phyloP scores from a whole-genome alignment of 2,888 invertebrate species.

The Ligdia adustata region DNA sequence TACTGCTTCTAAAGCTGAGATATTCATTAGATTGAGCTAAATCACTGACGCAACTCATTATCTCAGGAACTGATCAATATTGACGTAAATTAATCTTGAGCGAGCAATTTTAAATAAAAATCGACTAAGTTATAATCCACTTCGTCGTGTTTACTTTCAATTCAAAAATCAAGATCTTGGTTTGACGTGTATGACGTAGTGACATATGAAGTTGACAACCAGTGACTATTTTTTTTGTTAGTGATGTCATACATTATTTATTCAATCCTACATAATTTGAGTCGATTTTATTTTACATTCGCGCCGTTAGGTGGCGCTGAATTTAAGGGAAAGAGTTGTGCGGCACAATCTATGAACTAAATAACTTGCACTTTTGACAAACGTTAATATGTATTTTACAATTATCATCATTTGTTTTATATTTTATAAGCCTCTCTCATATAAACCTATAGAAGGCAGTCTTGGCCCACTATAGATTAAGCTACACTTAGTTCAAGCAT shows the following conservation, averaged over 20 bases:
- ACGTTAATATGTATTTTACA: too few relatives aligned
- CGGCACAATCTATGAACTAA: too few relatives aligned
- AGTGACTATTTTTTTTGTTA: too few relatives aligned
- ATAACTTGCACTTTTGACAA: too few relatives aligned
- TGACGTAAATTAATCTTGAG: not conserved
- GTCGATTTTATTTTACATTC: not conserved
- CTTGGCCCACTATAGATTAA: too few relatives aligned
- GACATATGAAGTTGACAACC: not conserved
- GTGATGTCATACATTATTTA: not conserved
- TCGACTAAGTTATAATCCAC: slow-evolving; percentile 1
- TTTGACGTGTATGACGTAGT: not conserved
- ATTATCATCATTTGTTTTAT: too few relatives aligned
- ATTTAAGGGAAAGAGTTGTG: too few relatives aligned
- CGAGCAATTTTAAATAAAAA: not conserved
- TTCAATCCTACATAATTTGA: not conserved
- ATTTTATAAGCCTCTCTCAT: too few relatives aligned
- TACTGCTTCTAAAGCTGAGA: slow-evolving; percentile 90
- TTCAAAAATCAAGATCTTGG: slow-evolving; percentile 1
- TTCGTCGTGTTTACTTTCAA: slow-evolving; percentile 12
- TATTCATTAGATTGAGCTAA: slow-evolving; percentile 91
- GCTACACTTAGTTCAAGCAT: too few relatives aligned
- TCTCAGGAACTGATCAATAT: not conserved
- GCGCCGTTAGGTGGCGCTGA: slow-evolving; percentile 19
- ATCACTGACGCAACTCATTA: slow-evolving; percentile 88
- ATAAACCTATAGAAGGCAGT: too few relatives aligned